Base-by-base conservation (phyloP, 2,888 invertebrate species). In the Catocala nupta region DNA sequence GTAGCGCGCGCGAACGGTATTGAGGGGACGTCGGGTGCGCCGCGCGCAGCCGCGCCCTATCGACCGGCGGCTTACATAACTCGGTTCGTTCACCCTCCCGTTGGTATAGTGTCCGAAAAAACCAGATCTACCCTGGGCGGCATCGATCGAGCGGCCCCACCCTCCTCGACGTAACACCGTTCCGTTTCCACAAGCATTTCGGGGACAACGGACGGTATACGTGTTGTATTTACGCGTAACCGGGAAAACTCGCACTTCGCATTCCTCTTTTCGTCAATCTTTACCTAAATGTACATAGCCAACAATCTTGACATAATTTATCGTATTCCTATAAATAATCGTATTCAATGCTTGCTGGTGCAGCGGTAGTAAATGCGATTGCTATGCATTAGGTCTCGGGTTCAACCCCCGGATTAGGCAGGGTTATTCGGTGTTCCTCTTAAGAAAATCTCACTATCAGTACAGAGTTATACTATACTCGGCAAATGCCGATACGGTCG, bases 61-160 rank as follows among this genome's bases (percentile, higher is more conserved):
- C 89, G 91, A 92, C 89, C 87, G 84, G 39, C 78, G 81, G 78
- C 91, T 93, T 93, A 93, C 91, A 87, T 93, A 93, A 92, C 90
- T 82, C 81, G 83, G 93, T 90, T 91, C 92, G 92, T 93, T 93
- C 93, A 93, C 94, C 94, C 94, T 89, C 87, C 83, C 85, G 85
- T 84, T 90, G 91, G 90, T 92, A 92, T 90, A 92, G 85, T 93
- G 93, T 93, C 93, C 93, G 93, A 93, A 94, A 93, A 93, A 93
- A 93, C 92, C 91, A 93, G 91, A 93, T 92, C 78, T 72, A 75
- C 76, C 76, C 76, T 78, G 76, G 87, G 88, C 83, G 86, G 86
- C 86, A 88, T 80, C 78, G 85, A 93, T 93, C 92, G 90, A 88
- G 88, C 87, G 78, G 69, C 88, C 90, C 85, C 86, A 71, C 68